phyloP scores from a whole-genome alignment of 2,113 vertebrate genomes.

The Pelecanoides urinatrix region DNA sequence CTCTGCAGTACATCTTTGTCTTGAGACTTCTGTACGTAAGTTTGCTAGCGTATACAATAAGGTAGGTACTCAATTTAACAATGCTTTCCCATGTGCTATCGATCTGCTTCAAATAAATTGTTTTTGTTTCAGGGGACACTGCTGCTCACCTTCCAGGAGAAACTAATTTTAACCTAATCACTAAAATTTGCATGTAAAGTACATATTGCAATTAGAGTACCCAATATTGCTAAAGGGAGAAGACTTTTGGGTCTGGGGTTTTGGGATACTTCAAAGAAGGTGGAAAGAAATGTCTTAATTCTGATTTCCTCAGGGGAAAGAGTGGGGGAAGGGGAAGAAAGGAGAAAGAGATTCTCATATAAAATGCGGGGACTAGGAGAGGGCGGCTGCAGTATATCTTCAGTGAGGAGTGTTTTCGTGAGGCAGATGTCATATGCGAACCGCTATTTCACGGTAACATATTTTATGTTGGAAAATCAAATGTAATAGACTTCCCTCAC shows the following conservation, averaged over 20 bases:
- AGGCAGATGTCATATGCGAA: neutral
- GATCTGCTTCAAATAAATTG: neutral
- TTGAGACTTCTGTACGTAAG: neutral
- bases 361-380: neutral
- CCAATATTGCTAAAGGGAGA: constrained; percentile 10
- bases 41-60: neutral
- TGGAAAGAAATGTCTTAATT: constrained; percentile 37
- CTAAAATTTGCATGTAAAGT: constrained; percentile 58
- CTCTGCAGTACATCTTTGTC: neutral
- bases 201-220: constrained; percentile 3
- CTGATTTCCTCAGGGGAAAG: constrained; percentile 15
- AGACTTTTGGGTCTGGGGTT: neutral
- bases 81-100: neutral
- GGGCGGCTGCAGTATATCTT: neutral
- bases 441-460: neutral
- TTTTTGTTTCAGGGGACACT: neutral
- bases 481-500: neutral
- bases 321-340: neutral
- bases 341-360: neutral
- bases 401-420: accelerated
- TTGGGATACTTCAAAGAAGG: neutral
- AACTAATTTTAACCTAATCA: constrained; percentile 46
- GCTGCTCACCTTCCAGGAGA: neutral
- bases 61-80: neutral
- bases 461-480: neutral